Percentiles rank a stretch among this genome's conserved stretches.
Conservation (phyloP, 64 coral and sea anemone genomes). For the Exaiptasia diaphana region DNA sequence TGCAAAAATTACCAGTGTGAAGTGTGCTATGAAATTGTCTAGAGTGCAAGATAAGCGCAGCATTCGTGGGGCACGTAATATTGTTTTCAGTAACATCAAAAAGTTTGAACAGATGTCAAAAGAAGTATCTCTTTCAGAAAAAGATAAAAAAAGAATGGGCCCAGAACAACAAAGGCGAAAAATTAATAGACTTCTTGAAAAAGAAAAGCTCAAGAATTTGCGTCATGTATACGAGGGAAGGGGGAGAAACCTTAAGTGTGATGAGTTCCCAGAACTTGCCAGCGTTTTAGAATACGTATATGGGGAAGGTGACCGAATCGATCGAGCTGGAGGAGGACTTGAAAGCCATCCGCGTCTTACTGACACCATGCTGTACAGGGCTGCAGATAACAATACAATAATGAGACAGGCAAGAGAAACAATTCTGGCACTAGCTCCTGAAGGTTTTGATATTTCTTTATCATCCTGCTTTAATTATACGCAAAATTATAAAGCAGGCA, state of each 20-base stretch:
- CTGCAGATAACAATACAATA: constrained; percentile 14
- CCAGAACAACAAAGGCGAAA: constrained; percentile 37
- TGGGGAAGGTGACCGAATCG: not conserved
- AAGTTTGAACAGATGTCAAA: constrained; percentile 25
- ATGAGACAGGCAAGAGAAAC: constrained; percentile 14
- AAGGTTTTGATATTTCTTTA: constrained; percentile 7
- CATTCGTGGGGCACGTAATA: not conserved
- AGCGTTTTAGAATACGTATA: constrained; percentile 19
- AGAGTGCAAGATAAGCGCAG: constrained; percentile 15
- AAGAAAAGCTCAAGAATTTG: not conserved
- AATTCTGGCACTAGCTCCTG: constrained; percentile 5
- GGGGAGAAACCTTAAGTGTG: not conserved
- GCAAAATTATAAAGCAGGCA: constrained; percentile 11
- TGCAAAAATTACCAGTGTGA: constrained; percentile 25
- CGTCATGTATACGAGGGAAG: not conserved
- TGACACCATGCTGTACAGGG: not conserved
- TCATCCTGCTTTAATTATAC: constrained; percentile 41
- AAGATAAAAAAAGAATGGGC: not conserved
- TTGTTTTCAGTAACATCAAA: constrained; percentile 3
- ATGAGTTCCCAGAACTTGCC: constrained; percentile 27
- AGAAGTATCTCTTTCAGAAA: not conserved
- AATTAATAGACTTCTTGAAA: constrained; percentile 23
- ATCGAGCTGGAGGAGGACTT: constrained; percentile 4
- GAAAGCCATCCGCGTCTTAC: constrained; percentile 20
- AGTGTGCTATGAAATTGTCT: not conserved